A percentile compares a stretch with the other conserved stretches of the same genome.
Conservation (phyloP, 2,888 invertebrate genomes). For the Margaritifera margaritifera region DNA sequence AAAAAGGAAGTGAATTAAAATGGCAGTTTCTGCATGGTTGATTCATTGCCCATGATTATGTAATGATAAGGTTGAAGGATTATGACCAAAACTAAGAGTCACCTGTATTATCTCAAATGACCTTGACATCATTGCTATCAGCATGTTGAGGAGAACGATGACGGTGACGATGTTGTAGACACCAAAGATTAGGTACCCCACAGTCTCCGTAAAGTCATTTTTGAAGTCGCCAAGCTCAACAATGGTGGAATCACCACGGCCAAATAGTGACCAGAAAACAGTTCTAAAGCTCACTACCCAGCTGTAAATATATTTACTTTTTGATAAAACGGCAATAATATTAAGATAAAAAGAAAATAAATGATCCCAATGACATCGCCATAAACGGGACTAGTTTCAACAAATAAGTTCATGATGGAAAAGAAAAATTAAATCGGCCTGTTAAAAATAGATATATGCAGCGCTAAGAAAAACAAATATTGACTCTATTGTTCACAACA, state of each 20-base stretch:
- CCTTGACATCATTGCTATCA: slow-evolving; percentile 81
- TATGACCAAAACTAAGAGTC: slow-evolving; percentile 4
- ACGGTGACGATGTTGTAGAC: slow-evolving; percentile 73
- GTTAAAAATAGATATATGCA: too few relatives aligned
- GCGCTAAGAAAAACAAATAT: too few relatives aligned
- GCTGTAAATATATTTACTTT: slow-evolving; percentile 10
- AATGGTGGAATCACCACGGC: slow-evolving; percentile 52
- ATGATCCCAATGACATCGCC: too few relatives aligned
- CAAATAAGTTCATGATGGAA: too few relatives aligned
- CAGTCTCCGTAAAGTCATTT: slow-evolving; percentile 70
- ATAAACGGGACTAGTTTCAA: too few relatives aligned
- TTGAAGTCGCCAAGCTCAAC: slow-evolving; percentile 64
- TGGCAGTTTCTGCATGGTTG: too few relatives aligned
- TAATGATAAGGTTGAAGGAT: background rate
- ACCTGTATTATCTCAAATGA: slow-evolving; percentile 79
- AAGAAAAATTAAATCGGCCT: too few relatives aligned
- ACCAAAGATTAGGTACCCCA: slow-evolving; percentile 73
- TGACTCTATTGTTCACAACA: too few relatives aligned
- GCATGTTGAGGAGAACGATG: slow-evolving; percentile 78
- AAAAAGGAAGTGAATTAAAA: too few relatives aligned
- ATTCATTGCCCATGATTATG: too few relatives aligned
- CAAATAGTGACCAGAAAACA: slow-evolving; percentile 62
- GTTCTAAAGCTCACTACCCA: slow-evolving; percentile 47
- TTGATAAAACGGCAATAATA: background rate
- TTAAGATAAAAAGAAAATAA: too few relatives aligned